phyloP scores from a whole-genome alignment of 2,888 invertebrate species.

The Diploptera punctata region DNA sequence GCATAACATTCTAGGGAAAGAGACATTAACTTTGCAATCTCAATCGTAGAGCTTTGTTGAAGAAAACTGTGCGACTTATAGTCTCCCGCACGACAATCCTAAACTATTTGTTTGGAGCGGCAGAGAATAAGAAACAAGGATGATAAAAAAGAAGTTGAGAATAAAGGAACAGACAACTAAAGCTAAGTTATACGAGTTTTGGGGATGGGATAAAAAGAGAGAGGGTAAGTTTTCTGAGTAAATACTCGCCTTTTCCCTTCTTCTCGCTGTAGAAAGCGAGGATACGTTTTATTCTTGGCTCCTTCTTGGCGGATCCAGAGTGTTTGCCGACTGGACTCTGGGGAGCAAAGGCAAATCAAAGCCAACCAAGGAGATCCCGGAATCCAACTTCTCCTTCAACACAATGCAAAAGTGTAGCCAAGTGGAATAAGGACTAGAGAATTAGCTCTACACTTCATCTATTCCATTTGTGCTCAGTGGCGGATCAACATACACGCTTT shows the following conservation, averaged over 20 bases:
- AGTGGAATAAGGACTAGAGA: slow-evolving; percentile 38
- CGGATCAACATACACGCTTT: too few relatives aligned
- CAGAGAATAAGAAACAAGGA: slow-evolving; percentile 17
- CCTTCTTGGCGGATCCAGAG: slow-evolving; percentile 20
- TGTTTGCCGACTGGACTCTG: slow-evolving; percentile 40
- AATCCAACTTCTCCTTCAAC: slow-evolving; percentile 18
- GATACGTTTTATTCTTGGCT: slow-evolving; percentile 28
- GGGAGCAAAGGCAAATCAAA: slow-evolving; percentile 37
- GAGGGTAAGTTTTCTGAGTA: slow-evolving; percentile 32
- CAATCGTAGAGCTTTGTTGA: neutral
- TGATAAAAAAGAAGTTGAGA: slow-evolving; percentile 5
- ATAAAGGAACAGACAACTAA: slow-evolving; percentile 20
- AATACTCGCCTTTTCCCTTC: slow-evolving; percentile 32
- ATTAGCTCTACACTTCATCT: slow-evolving; percentile 29
- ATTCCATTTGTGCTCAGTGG: neutral
- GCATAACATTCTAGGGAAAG: too few relatives aligned
- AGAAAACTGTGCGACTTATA: neutral
- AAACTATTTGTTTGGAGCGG: slow-evolving; percentile 19
- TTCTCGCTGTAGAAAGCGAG: slow-evolving; percentile 9
- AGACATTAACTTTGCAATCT: too few relatives aligned
- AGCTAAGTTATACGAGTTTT: slow-evolving; percentile 23
- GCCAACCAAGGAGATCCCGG: slow-evolving; percentile 7
- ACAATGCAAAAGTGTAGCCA: slow-evolving; percentile 35
- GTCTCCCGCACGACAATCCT: neutral
- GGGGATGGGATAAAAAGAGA: neutral